Evolutionary conservation across 2,113 vertebrate genomes (phyloP).

Genomic region (Stegastes partitus): DNA sequence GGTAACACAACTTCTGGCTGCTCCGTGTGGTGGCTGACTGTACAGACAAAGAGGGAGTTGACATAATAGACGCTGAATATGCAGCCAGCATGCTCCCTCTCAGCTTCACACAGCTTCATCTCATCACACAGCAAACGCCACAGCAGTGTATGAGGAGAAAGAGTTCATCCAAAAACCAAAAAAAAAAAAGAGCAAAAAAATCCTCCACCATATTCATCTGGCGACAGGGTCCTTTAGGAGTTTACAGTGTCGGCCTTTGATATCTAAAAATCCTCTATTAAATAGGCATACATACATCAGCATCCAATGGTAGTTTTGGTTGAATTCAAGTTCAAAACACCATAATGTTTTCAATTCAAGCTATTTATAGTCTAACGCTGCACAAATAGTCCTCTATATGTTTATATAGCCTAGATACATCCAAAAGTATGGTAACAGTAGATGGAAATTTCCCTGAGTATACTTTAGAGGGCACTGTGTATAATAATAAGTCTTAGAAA

Average conservation of each 20-base stretch:
- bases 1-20: slow-evolving; percentile 77
- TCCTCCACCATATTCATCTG: background rate
- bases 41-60: slow-evolving; percentile 52
- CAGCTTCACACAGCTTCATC: slow-evolving; percentile 6
- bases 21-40: slow-evolving; percentile 50
- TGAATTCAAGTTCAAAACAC: background rate
- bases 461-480: background rate
- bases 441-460: background rate
- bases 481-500: background rate
- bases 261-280: too few relatives aligned
- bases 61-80: slow-evolving; percentile 42
- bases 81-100: slow-evolving; percentile 32
- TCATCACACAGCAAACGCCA: slow-evolving; percentile 18
- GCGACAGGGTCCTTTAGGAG: too few relatives aligned
- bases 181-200: too few relatives aligned
- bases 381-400: too few relatives aligned
- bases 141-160: slow-evolving; percentile 8
- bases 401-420: too few relatives aligned
- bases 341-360: background rate
- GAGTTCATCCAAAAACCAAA: background rate
- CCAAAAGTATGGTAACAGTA: background rate
- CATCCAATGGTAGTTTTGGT: too few relatives aligned
- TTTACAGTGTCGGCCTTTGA: too few relatives aligned
- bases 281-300: too few relatives aligned
- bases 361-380: too few relatives aligned